These are phyloP conservation scores for honey bee (Apis mellifera) DNA, from an alignment of 1,140 invertebrate species.

Conservation along the genomic window DNA sequence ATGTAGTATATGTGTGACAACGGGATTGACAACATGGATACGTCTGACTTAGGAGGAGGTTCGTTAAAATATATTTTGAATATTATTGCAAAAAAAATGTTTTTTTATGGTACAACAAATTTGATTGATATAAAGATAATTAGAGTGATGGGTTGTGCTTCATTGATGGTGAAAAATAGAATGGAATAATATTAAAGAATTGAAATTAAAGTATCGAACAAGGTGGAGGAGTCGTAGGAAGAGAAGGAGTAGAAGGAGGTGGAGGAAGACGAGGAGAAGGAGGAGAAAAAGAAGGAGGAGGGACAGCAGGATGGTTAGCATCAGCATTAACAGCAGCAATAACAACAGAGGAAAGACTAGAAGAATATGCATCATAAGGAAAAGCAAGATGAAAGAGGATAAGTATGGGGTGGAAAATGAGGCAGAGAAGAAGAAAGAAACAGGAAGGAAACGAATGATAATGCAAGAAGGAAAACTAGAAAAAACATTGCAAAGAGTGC, in stretches of 20 bases:
- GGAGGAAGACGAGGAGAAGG: neutral
- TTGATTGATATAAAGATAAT: conserved; percentile 10
- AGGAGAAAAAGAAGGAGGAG: neutral
- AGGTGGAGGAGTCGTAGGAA: conserved; percentile 11
- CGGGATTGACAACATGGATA: conserved; percentile 82
- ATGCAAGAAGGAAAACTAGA: neutral
- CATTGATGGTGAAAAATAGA: conserved; percentile 20
- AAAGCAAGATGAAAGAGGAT: conserved; percentile 7
- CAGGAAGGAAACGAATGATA: neutral
- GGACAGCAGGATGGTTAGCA: conserved; percentile 10
- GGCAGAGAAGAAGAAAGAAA: neutral
- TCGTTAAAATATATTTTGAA: conserved; percentile 71
- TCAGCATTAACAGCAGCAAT: conserved; percentile 17
- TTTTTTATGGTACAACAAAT: conserved; percentile 19
- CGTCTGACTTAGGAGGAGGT: conserved; percentile 81
- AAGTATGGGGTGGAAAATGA: neutral
- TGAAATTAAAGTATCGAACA: conserved; percentile 29
- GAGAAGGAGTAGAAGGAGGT: neutral
- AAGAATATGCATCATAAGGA: neutral
- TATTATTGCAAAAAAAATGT: conserved; percentile 43
- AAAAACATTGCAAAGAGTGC: neutral
- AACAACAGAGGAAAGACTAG: conserved; percentile 13
- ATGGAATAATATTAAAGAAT: conserved; percentile 25
- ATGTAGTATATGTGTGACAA: conserved; percentile 82
- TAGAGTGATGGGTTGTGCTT: conserved; percentile 1